These are phyloP conservation scores for Abscondita cerata DNA, from an alignment of 2,888 invertebrate species.

Conservation along the genomic window DNA sequence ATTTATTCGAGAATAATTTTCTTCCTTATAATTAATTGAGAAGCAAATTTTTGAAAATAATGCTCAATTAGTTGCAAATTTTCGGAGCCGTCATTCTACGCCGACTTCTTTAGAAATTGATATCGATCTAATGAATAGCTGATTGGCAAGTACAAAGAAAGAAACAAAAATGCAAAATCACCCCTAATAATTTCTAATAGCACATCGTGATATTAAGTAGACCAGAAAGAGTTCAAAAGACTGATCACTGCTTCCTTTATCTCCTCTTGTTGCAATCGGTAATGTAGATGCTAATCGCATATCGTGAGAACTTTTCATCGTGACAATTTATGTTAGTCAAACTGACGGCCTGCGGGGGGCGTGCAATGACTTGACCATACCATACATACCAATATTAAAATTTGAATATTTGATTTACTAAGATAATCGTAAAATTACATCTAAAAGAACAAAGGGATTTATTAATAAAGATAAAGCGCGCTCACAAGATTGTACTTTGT, in stretches of 20 bases:
- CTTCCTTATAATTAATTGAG: no score
- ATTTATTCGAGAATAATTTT: no score
- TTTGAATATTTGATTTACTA: conserved; percentile 20
- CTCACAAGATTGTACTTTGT: no score
- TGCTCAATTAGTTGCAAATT: no score
- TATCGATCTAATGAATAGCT: no score
- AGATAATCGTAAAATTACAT: no score
- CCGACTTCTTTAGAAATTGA: background rate
- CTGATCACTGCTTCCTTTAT: conserved; percentile 32
- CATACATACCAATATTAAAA: conserved; percentile 20
- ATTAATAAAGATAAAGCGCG: no score
- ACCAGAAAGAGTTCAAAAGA: conserved; percentile 43
- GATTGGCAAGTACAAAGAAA: no score
- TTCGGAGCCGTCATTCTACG: background rate
- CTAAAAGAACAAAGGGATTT: no score
- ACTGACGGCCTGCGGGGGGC: conserved; percentile 31
- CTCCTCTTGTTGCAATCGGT: conserved; percentile 49
- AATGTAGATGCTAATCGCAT: conserved; percentile 55
- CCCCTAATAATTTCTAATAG: conserved; percentile 40
- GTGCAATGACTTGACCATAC: conserved; percentile 24
- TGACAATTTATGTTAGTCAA: conserved; percentile 51
- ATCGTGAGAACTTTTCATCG: conserved; percentile 53
- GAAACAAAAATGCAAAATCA: conserved; percentile 41
- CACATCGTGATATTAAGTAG: conserved; percentile 33
- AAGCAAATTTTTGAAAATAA: no score